Evolutionary conservation across 2,797 vertebrate genomes (phyloP).

Genomic region (Acrossocheilus wenchowensis): DNA sequence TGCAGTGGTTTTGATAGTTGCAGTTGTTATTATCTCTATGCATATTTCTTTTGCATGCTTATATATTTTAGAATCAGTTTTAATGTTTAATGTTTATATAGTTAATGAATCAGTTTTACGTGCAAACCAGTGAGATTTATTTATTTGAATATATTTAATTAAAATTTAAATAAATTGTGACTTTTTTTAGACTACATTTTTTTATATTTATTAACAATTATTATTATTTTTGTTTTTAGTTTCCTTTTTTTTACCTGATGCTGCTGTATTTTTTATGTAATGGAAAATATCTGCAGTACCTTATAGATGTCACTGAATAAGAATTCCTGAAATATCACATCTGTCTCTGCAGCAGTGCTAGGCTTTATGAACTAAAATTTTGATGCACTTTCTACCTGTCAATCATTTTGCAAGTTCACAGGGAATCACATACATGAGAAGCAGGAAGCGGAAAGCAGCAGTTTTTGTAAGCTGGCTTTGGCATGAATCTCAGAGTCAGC

Average conservation of each 20-base stretch:
- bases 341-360: background rate
- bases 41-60: background rate
- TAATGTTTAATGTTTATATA: background rate
- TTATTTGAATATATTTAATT: background rate
- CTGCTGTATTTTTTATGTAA: background rate
- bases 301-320: background rate
- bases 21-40: background rate
- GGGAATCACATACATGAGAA: background rate
- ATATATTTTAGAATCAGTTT: background rate
- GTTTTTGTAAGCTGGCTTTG: background rate
- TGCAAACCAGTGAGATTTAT: background rate
- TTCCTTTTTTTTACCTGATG: background rate
- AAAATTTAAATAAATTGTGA: no score
- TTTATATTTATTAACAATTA: background rate
- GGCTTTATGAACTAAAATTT: background rate
- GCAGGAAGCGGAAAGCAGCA: background rate
- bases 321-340: background rate
- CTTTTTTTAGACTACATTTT: no score
- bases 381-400: background rate
- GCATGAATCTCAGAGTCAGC: background rate
- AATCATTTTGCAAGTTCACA: background rate
- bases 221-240: background rate
- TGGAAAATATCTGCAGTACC: background rate
- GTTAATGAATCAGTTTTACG: background rate
- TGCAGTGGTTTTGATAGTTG: background rate